Conservation (phyloP, 2,888 invertebrate species). For the Uropetala carovei region DNA sequence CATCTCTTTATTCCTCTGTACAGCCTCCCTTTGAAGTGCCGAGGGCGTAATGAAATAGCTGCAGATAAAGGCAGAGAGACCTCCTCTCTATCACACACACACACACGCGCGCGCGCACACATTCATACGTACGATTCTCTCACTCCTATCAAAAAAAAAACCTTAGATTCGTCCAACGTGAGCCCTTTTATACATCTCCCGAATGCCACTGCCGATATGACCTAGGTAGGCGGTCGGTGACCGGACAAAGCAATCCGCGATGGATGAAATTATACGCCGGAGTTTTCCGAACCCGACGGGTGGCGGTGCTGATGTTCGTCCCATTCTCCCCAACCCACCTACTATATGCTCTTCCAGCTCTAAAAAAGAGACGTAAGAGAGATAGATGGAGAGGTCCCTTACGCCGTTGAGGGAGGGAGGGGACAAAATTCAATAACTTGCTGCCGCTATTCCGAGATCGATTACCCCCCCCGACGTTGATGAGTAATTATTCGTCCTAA, state of each 20-base stretch:
- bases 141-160: not conserved
- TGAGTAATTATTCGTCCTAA: no score
- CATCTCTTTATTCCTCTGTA: not conserved
- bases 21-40: conserved; percentile 44
- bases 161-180: not conserved
- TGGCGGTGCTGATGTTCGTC: not conserved
- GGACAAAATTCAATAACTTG: no score
- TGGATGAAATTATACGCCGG: not conserved
- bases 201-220: conserved; percentile 32
- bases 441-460: no score
- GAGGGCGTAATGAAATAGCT: conserved; percentile 55
- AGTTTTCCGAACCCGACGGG: not conserved
- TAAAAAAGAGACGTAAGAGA: no score
- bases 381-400: no score
- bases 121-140: no score
- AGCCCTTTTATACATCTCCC: not conserved
- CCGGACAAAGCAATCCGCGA: not conserved
- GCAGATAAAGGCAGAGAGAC: conserved; percentile 46
- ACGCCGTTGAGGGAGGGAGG: no score
- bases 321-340: no score
- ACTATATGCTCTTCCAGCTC: no score
- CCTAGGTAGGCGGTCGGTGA: conserved; percentile 26
- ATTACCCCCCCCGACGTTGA: no score
- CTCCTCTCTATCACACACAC: not conserved
- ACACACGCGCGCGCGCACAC: not conserved